Evolutionary conservation across 2,113 vertebrate genomes (phyloP), one percentile per base, ranked within the genome.

Genomic region (Ptyas mucosa): DNA sequence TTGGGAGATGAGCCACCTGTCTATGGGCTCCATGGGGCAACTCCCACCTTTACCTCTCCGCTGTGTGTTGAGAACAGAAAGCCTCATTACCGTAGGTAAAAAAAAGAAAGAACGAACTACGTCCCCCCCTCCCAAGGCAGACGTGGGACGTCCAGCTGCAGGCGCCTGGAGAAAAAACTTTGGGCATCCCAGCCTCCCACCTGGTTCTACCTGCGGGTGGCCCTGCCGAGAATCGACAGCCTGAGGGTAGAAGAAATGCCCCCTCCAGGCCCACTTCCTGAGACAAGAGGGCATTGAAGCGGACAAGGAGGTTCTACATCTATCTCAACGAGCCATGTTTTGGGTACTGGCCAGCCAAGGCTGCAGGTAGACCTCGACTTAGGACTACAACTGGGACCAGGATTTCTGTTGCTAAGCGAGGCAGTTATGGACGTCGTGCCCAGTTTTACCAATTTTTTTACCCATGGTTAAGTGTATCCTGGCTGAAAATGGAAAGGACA

Each of bases 1-100:
- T 99, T 99, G 99, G 97, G 98, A 98, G 97, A 99, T 99, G 97
- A 99, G 99, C 99, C 99, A 99, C 98, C 98, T 98, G 99, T 99
- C 99, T 99, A 99, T 99, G 97, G 99, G 99, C 98, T 99, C 98
- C 98, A 99, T 97, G 98, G 98, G 98, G 97, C 98, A 98, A 97
- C 98, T 98, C 98, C 98, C 98, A 98, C 98, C 98, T 98, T 98
- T 98, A 97, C 98, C 98, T 98, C 98, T 99, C 98, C 97, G 98
- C 99, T 99, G 98, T 98, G 88, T 98, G 88, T 98, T 97, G 98
- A 99, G 97, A 98, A 97, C 97, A 98, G 96, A 95, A 98, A 97
- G 95, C 96, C 95, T 96, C 97, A 97, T 98, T 96, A 98, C 97
- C 58, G 26, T 3, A 96, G 55, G 95, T 94, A 58, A 55, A 23